phyloP scores from a whole-genome alignment of 2,888 invertebrate species.

The Strigamia transsilvanica region DNA sequence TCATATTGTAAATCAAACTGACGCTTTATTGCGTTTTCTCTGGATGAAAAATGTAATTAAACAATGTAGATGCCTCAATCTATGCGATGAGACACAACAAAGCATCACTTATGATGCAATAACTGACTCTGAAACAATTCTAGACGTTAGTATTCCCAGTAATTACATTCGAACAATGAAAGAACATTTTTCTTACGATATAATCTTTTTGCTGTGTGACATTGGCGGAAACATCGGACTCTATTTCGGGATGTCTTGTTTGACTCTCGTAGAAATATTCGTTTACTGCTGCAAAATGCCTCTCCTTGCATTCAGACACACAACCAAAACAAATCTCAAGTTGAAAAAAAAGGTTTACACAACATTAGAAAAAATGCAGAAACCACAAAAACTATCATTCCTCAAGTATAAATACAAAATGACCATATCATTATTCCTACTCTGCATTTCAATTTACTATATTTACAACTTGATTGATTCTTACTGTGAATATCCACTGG shows the following conservation, averaged over 20 bases:
- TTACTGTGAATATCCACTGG: too few relatives aligned
- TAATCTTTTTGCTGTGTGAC: not conserved
- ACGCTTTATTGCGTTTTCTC: not conserved
- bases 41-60: not conserved
- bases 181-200: not conserved
- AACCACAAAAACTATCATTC: too few relatives aligned
- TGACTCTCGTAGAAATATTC: not conserved
- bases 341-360: too few relatives aligned
- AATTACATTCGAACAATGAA: not conserved
- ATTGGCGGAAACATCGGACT: not conserved
- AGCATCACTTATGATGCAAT: not conserved
- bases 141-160: not conserved
- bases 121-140: not conserved
- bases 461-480: too few relatives aligned
- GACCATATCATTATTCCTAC: too few relatives aligned
- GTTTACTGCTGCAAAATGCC: not conserved
- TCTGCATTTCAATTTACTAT: too few relatives aligned
- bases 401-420: too few relatives aligned
- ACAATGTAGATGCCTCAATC: not conserved
- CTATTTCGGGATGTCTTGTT: constrained; percentile 5
- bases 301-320: not conserved
- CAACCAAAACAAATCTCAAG: too few relatives aligned
- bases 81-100: not conserved
- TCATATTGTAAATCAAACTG: too few relatives aligned
- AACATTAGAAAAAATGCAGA: too few relatives aligned